Evolutionary conservation across 2,797 vertebrate species (phyloP).

Genomic region (Scomberomorus guttatus): DNA sequence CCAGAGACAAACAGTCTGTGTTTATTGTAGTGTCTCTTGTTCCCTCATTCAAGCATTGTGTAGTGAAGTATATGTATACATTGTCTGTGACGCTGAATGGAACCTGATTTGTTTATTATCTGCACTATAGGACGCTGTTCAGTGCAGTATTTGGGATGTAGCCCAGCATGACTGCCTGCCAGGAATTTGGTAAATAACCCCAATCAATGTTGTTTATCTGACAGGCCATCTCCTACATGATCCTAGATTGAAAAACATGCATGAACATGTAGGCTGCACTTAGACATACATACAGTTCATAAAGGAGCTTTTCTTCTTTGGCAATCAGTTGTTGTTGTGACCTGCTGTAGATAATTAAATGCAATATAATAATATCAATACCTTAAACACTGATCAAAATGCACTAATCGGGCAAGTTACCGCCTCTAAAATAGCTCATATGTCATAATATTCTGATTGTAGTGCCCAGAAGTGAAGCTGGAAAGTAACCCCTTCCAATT

Average conservation of each 20-base stretch:
- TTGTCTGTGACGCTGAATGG: constrained; percentile 16
- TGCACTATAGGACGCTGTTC: not conserved
- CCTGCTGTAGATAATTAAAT: not conserved
- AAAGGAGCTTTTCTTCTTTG: not conserved
- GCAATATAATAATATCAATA: not conserved
- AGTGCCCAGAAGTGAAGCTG: not conserved
- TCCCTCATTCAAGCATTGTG: not conserved
- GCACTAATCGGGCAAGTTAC: not conserved
- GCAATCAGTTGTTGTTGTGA: not conserved
- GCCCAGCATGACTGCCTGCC: not conserved
- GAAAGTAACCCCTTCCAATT: not conserved
- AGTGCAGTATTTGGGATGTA: not conserved
- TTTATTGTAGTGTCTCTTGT: too few relatives aligned
- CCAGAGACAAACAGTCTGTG: not conserved
- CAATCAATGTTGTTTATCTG: not conserved
- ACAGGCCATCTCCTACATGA: not conserved
- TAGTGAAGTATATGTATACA: not conserved
- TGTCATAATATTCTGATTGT: not conserved
- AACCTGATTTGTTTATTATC: not conserved
- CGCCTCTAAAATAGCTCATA: not conserved
- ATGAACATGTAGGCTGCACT: not conserved
- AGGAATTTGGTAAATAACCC: not conserved
- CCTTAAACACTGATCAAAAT: not conserved
- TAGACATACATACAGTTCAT: not conserved
- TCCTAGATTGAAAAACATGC: not conserved